Percentiles rank a stretch among this genome's conserved stretches.
Evolutionary conservation across 2,797 vertebrate species (phyloP).

Genomic region (Sebastes minor): DNA sequence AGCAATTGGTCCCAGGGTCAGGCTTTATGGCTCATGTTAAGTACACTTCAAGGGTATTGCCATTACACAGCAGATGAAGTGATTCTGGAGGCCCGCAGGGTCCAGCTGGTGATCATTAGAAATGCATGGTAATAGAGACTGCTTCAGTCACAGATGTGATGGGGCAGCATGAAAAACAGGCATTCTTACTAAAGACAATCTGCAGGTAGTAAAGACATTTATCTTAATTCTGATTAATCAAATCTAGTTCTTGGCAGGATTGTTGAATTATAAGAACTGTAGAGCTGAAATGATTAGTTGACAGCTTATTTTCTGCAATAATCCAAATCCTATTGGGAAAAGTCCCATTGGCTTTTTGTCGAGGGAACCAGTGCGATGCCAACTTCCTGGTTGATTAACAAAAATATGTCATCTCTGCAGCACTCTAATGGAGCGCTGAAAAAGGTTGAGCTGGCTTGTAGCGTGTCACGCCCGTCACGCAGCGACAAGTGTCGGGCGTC

Average conservation of each 20-base stretch:
- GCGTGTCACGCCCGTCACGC: no score
- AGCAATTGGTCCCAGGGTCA: constrained; percentile 33
- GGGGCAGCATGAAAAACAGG: neutral
- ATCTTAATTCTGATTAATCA: neutral
- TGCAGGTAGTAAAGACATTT: neutral
- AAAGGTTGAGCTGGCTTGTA: no score
- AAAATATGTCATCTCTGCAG: no score
- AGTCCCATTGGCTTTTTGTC: no score
- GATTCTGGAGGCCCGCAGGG: constrained; percentile 9
- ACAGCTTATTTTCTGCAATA: no score
- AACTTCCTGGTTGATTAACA: no score
- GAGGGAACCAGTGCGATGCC: no score
- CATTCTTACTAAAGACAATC: neutral
- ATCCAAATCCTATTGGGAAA: no score
- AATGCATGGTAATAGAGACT: constrained; percentile 1
- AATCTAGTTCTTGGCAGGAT: neutral
- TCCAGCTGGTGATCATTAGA: constrained; percentile 44
- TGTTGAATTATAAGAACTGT: neutral
- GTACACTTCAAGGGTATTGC: constrained; percentile 61
- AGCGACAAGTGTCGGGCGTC: no score
- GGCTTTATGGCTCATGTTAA: constrained; percentile 42
- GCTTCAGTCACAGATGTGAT: constrained; percentile 14
- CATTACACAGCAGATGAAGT: constrained; percentile 49
- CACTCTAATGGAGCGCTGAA: no score
- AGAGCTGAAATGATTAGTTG: neutral